Evolutionary conservation across 2,113 vertebrate species (phyloP).

Genomic region (Rhizomys pruinosus): DNA sequence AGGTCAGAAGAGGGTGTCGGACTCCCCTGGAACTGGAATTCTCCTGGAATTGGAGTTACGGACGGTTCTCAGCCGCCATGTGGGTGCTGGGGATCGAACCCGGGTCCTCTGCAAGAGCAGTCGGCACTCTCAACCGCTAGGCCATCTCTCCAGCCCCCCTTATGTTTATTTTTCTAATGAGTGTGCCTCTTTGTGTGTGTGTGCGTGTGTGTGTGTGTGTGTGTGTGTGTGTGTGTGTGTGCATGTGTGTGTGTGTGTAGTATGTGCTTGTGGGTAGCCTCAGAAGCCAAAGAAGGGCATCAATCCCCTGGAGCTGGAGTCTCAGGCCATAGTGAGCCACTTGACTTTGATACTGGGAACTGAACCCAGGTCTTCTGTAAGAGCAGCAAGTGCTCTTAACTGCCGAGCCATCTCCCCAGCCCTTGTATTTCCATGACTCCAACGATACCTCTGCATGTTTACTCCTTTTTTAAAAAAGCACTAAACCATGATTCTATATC

Average conservation of each 20-base stretch:
- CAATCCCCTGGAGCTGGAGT: neutral
- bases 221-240: neutral
- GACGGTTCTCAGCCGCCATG: too few relatives aligned
- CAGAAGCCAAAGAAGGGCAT: neutral
- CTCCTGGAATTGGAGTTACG: too few relatives aligned
- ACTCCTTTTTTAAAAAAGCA: neutral
- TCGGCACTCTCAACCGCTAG: too few relatives aligned
- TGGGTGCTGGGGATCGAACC: too few relatives aligned
- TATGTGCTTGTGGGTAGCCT: neutral
- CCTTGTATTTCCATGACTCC: neutral
- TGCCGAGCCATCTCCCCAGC: neutral
- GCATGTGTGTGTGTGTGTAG: neutral
- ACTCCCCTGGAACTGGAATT: too few relatives aligned
- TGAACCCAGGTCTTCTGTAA: neutral
- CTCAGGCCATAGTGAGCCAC: neutral
- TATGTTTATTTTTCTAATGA: too few relatives aligned
- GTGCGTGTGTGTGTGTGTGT: neutral
- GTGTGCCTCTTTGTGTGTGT: too few relatives aligned
- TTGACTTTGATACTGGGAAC: neutral
- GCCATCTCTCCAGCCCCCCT: too few relatives aligned
- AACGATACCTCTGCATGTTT: neutral
- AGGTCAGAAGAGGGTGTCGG: too few relatives aligned
- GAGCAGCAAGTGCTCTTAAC: neutral
- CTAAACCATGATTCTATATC: conserved; percentile 3
- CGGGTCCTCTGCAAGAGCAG: too few relatives aligned